Percentiles rank a stretch among this genome's conserved stretches.
Conservation (phyloP, 2,888 invertebrate genomes). For the Junonia oenone region DNA sequence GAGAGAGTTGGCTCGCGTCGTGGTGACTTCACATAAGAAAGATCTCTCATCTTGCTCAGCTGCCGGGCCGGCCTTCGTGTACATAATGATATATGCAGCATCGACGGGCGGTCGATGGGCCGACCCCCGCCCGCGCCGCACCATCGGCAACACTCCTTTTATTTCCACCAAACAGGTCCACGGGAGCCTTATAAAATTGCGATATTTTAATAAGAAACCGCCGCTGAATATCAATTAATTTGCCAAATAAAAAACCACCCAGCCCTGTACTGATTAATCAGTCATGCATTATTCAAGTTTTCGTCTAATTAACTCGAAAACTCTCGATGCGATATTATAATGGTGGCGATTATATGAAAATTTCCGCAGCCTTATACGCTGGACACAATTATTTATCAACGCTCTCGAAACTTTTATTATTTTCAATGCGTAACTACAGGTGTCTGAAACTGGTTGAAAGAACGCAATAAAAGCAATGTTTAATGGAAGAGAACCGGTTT, state of each 20-base stretch:
- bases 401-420: conserved; percentile 12
- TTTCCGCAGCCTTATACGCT: conserved; percentile 16
- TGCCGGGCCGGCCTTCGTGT: conserved; percentile 39
- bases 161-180: conserved; percentile 55
- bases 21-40: conserved; percentile 44
- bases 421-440: conserved; percentile 30
- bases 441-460: conserved; percentile 28
- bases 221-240: conserved; percentile 63
- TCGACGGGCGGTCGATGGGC: conserved; percentile 31
- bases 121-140: conserved; percentile 36
- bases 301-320: conserved; percentile 43
- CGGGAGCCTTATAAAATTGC: conserved; percentile 61
- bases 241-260: conserved; percentile 42
- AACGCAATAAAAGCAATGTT: conserved; percentile 29
- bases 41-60: conserved; percentile 56
- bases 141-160: conserved; percentile 44
- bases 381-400: conserved; percentile 20
- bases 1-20: conserved; percentile 39
- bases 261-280: conserved; percentile 48
- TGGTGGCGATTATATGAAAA: conserved; percentile 41
- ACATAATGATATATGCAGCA: conserved; percentile 52
- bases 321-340: conserved; percentile 29
- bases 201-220: conserved; percentile 65
- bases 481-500: conserved; percentile 28
- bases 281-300: conserved; percentile 53